Evolutionary conservation across 2,888 invertebrate genomes (phyloP).

Genomic region (Callyntrura guangdongensis): DNA sequence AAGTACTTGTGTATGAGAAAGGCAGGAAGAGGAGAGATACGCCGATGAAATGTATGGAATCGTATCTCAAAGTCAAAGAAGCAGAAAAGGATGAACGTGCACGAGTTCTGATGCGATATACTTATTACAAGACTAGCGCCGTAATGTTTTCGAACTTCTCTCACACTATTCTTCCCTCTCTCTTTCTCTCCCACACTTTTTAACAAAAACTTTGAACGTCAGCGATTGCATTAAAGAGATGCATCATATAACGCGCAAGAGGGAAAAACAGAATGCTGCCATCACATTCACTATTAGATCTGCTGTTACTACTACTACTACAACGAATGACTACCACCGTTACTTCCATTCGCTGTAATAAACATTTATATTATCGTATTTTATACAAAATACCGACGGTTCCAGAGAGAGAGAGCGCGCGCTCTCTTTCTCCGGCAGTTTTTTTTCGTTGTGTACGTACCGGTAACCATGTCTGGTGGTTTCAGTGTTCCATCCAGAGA

Average conservation of each 20-base stretch:
- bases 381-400: slow-evolving; percentile 62
- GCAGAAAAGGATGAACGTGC: slow-evolving; percentile 3
- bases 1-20: not conserved
- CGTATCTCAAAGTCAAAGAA: not conserved
- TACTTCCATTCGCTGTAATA: not conserved
- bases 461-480: slow-evolving; percentile 62
- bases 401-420: slow-evolving; percentile 32
- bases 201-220: not conserved
- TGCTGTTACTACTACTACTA: not conserved
- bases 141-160: not conserved
- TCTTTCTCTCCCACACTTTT: slow-evolving; percentile 21
- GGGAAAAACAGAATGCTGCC: not conserved
- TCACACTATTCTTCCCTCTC: slow-evolving; percentile 29
- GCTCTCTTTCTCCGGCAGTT: slow-evolving; percentile 42
- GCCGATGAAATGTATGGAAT: slow-evolving; percentile 30
- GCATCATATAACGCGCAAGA: not conserved
- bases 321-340: not conserved
- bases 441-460: slow-evolving; percentile 23
- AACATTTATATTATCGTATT: slow-evolving; percentile 58
- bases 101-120: not conserved
- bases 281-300: not conserved
- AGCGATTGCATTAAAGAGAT: not conserved
- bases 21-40: not conserved
- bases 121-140: not conserved
- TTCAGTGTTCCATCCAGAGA: slow-evolving; percentile 5